Percentiles rank a stretch among this genome's conserved stretches.
Conservation (phyloP, 2,888 invertebrate species). For the Lasius fuliginosus region DNA sequence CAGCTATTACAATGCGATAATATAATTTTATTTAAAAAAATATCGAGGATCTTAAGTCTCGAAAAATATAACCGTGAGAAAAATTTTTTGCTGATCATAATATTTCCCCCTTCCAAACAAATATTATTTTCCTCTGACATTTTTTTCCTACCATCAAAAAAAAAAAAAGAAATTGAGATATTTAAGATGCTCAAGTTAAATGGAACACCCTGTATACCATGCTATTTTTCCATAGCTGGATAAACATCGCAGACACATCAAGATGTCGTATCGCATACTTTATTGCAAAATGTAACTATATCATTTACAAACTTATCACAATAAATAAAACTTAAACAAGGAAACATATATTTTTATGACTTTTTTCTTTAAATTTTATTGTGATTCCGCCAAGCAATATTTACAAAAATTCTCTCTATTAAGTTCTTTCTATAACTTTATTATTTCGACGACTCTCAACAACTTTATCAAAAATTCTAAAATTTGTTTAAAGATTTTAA, state of each 20-base stretch:
- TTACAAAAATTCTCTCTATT: neutral
- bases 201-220: neutral
- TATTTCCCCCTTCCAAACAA: neutral
- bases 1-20: no score
- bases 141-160: neutral
- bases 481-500: conserved; percentile 6
- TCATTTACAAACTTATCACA: neutral
- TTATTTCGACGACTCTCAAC: neutral
- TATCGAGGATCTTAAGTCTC: neutral
- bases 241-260: conserved; percentile 10
- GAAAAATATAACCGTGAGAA: neutral
- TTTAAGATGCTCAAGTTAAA: neutral
- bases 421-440: neutral
- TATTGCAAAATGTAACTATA: neutral
- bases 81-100: neutral
- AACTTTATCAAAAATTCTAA: neutral
- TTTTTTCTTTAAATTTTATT: neutral
- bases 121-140: neutral
- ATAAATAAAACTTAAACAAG: neutral
- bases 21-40: no score
- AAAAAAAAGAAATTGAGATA: neutral
- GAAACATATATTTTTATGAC: neutral
- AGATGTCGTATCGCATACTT: neutral
- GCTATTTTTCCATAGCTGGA: neutral
- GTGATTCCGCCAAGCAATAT: neutral